A percentile compares a stretch with the other conserved stretches of the same genome.
Evolutionary conservation across 2,888 invertebrate genomes (phyloP).

Genomic region (Hydraecia micacea): DNA sequence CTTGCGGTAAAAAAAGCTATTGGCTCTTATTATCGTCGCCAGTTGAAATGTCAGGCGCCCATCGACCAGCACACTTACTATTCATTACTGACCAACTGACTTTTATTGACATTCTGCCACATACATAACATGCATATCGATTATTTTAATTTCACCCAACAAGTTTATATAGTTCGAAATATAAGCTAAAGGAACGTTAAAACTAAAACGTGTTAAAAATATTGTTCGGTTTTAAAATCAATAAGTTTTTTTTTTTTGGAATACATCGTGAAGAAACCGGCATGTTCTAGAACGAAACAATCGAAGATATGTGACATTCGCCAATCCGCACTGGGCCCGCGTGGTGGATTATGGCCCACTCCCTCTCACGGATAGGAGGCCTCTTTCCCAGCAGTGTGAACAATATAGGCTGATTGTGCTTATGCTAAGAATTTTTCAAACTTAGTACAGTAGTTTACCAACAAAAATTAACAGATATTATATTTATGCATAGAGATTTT

Average conservation of each 20-base stretch:
- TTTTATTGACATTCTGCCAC: slow-evolving; percentile 59
- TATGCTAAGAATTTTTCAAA: not conserved
- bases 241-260: too few species aligned
- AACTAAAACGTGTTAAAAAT: slow-evolving; percentile 3
- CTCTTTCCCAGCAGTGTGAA: not conserved
- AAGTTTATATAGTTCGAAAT: slow-evolving; percentile 37
- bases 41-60: slow-evolving; percentile 58
- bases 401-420: not conserved
- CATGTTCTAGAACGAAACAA: not conserved
- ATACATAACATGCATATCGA: slow-evolving; percentile 52
- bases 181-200: slow-evolving; percentile 1
- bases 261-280: not conserved
- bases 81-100: slow-evolving; percentile 55
- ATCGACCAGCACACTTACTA: slow-evolving; percentile 40
- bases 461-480: not conserved
- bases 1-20: slow-evolving; percentile 55
- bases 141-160: slow-evolving; percentile 51
- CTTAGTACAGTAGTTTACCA: too few species aligned
- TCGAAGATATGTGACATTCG: not conserved
- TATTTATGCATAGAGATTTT: not conserved
- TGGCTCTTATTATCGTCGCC: slow-evolving; percentile 49
- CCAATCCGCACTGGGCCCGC: not conserved
- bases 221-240: not conserved
- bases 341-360: not conserved
- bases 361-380: not conserved